phyloP scores from a whole-genome alignment of 2,797 vertebrate species.

The Macropus fuliginosus region DNA sequence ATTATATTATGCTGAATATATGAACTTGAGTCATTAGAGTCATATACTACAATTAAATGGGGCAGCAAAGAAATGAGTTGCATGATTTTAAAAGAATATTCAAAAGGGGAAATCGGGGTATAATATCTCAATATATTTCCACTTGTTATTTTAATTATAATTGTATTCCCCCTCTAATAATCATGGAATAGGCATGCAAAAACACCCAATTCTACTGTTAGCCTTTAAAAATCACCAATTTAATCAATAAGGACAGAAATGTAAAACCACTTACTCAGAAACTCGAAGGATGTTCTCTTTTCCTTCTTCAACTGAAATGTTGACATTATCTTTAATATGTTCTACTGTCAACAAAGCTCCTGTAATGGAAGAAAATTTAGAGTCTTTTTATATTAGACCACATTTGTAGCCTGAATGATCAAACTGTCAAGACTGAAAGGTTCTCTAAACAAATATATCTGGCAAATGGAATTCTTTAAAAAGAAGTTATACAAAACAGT shows the following conservation, averaged over 20 bases:
- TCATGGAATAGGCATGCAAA: background rate
- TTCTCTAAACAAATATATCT: conserved; percentile 44
- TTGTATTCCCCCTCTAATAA: background rate
- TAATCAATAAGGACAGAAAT: conserved; percentile 69
- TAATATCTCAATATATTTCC: background rate
- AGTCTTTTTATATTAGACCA: conserved; percentile 45
- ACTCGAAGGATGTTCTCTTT: conserved; percentile 93
- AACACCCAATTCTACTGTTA: conserved; percentile 36
- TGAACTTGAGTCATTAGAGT: background rate
- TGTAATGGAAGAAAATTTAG: conserved; percentile 79
- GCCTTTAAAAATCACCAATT: conserved; percentile 68
- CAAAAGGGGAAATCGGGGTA: background rate
- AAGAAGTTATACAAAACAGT: background rate
- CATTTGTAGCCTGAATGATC: conserved; percentile 63
- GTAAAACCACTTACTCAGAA: conserved; percentile 92
- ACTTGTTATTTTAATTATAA: background rate
- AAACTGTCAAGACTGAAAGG: conserved; percentile 45
- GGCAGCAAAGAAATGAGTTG: background rate
- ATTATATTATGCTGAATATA: background rate
- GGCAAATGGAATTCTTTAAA: background rate
- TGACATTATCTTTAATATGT: conserved; percentile 91
- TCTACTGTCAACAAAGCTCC: conserved; percentile 93
- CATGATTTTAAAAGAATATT: background rate
- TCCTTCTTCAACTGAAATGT: conserved; percentile 93
- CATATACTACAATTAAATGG: background rate